Evolutionary conservation across 2,888 invertebrate genomes (phyloP).

Genomic region (Drosophila lacicola): DNA sequence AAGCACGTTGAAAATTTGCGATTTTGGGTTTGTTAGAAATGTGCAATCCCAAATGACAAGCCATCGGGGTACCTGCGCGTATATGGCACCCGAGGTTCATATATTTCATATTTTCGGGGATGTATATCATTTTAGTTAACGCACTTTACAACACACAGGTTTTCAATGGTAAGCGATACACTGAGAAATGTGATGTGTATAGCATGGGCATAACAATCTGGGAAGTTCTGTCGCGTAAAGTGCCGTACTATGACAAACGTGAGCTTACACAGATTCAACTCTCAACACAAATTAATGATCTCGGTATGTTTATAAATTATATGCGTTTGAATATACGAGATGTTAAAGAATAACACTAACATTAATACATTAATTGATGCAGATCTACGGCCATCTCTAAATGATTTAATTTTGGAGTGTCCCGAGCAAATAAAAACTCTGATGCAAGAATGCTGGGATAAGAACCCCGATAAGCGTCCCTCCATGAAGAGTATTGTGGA

Average conservation of each 20-base stretch:
- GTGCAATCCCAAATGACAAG: background rate
- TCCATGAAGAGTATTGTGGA: constrained; percentile 3
- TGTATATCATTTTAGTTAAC: background rate
- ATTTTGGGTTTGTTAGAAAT: constrained; percentile 15
- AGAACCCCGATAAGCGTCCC: background rate
- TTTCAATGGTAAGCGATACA: background rate
- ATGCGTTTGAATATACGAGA: background rate
- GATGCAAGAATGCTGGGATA: constrained; percentile 4
- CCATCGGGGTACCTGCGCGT: fast-evolving
- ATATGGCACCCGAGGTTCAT: constrained; percentile 30
- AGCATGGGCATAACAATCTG: constrained; percentile 23
- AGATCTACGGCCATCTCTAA: constrained; percentile 12
- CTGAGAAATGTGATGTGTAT: constrained; percentile 13
- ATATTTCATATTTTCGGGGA: background rate
- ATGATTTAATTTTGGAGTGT: background rate
- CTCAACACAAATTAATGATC: background rate
- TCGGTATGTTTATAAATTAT: constrained; percentile 1
- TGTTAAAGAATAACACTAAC: background rate
- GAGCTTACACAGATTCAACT: fast-evolving
- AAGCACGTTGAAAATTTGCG: constrained; percentile 15
- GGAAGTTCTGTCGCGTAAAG: constrained; percentile 20
- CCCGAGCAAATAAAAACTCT: background rate
- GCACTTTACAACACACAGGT: background rate
- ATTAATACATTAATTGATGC: background rate
- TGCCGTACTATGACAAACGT: background rate